Evolutionary conservation across 2,113 vertebrate species (phyloP), one percentile per base, ranked within the genome.

Genomic region (Pomatorhinus ruficollis): DNA sequence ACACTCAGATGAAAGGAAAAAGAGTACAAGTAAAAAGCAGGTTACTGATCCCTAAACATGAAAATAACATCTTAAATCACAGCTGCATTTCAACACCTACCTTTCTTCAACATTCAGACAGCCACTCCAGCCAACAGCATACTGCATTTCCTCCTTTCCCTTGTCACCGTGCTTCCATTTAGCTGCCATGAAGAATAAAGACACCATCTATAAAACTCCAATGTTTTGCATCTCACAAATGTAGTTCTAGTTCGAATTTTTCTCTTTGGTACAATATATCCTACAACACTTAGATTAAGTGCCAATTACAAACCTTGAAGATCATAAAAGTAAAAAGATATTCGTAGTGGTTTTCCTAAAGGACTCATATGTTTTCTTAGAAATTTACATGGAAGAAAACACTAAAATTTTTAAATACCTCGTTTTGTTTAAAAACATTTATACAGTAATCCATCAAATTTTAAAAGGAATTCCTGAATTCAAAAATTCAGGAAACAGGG

Each of bases 111-210:
- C 95, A 88, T 98, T 99, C 71, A 99, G 98, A 47, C 83, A 97
- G 92, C 99, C 99, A 79, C 98, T 99, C 99, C 99, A 99, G 44
- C 98, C 98, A 96, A 99, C 98, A 77, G 98, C 98, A 96, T 99
- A 98, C 3, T 98, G 99, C 99, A 99, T 99, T 97, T 99, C 99
- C 91, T 99, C 99, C 96, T 98, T 98, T 53, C 99, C 99, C 60
- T 98, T 98, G 90, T 99, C 98, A 86, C 98, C 98, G 5, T 99
- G 98, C 81, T 99, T 99, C 99, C 99, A 99, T 95, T 99, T 99
- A 69, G 99, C 99, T 99, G 97, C 37, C 87, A 94, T 35, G 64
- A 94, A 91, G 37, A 92, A 95, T 15, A 78, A 93, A 92, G 47
- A 93, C 5, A 90, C 1, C 47, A 42, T 49, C 63, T 45, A 66